These are phyloP conservation scores for Callosobruchus maculatus DNA, from an alignment of 2,888 invertebrate genomes.

Conservation along the genomic window DNA sequence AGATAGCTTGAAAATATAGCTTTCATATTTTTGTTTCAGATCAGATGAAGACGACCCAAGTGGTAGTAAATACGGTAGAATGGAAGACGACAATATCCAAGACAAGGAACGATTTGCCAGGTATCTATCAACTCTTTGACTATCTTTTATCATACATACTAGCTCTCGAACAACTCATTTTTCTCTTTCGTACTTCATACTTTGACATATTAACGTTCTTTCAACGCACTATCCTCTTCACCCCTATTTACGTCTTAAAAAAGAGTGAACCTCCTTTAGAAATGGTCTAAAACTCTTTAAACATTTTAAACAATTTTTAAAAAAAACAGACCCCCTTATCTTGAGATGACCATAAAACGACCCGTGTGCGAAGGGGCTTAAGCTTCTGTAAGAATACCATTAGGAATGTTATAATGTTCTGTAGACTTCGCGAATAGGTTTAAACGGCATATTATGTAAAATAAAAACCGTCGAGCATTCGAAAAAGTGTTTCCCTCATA, in stretches of 20 bases:
- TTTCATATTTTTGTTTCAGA: conserved; percentile 48
- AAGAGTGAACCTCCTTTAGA: too few species aligned
- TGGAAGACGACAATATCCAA: conserved; percentile 93
- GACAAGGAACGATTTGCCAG: conserved; percentile 97
- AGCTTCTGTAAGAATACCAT: not conserved
- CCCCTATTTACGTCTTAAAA: too few species aligned
- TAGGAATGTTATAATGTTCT: not conserved
- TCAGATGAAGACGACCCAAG: conserved; percentile 87
- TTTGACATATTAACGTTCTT: too few species aligned
- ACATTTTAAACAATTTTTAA: too few species aligned
- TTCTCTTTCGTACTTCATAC: too few species aligned
- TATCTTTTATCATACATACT: too few species aligned
- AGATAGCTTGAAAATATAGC: not conserved
- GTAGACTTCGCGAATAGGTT: not conserved
- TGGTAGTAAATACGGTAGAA: conserved; percentile 70
- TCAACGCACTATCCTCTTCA: too few species aligned
- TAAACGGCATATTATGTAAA: not conserved
- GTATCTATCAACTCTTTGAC: conserved; percentile 54
- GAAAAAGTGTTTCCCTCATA: not conserved
- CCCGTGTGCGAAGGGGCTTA: too few species aligned
- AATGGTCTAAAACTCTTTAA: too few species aligned
- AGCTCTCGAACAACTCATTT: too few species aligned
- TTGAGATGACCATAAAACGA: too few species aligned
- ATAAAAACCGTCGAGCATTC: not conserved
- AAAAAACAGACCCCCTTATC: too few species aligned